phyloP scores from a whole-genome alignment of 2,888 invertebrate genomes.

The Protodeltote pygarga region DNA sequence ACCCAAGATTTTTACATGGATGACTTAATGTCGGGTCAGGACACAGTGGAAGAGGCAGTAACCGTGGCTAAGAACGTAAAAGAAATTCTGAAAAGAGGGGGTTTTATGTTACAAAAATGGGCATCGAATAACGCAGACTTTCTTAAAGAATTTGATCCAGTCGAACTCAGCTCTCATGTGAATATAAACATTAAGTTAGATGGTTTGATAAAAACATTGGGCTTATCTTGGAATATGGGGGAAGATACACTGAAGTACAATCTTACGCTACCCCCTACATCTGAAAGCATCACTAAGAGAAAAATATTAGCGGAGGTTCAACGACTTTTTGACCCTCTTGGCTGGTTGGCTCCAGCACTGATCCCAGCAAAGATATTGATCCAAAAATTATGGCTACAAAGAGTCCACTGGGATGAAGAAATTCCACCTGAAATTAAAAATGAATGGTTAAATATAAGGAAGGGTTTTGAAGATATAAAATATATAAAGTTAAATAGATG shows the following conservation, averaged over 20 bases:
- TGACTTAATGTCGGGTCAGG: not conserved
- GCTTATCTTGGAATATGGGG: conserved; percentile 7
- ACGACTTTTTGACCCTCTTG: not conserved
- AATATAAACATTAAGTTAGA: conserved; percentile 1
- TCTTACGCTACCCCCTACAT: not conserved
- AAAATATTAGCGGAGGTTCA: conserved; percentile 10
- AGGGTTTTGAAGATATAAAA: too few relatives aligned
- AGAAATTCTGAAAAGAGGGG: not conserved
- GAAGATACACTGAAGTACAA: conserved; percentile 5
- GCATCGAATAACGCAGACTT: conserved; percentile 3
- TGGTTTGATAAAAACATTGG: conserved; percentile 1
- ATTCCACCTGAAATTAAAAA: too few relatives aligned
- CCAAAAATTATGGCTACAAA: not conserved
- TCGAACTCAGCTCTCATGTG: conserved; percentile 1
- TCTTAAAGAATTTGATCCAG: conserved; percentile 3
- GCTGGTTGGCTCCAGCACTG: not conserved
- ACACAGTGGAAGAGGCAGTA: not conserved
- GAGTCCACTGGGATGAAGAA: too few relatives aligned
- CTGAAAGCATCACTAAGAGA: conserved; percentile 1
- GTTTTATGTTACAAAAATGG: conserved; percentile 6
- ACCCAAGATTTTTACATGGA: not conserved
- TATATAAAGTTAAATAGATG: too few relatives aligned
- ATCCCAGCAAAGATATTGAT: not conserved
- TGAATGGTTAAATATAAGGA: too few relatives aligned
- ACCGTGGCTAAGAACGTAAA: not conserved